Evolutionary conservation across 2,113 vertebrate genomes (phyloP).

Genomic region (Ammodytes marinus): DNA sequence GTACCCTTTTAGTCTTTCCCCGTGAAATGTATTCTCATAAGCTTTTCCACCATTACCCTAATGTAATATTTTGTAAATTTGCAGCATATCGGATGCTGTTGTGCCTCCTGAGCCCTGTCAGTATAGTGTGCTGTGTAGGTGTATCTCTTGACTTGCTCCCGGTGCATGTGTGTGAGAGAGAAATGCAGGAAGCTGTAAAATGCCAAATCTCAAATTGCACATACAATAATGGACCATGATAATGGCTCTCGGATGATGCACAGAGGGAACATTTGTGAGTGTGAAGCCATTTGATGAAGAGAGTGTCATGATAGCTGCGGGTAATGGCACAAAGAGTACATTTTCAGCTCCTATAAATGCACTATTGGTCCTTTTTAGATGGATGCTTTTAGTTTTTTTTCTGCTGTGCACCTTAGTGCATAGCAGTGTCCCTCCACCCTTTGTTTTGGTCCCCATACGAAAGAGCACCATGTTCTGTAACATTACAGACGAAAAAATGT

Average conservation of each 20-base stretch:
- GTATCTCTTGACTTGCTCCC: slow-evolving; percentile 6
- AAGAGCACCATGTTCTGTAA: slow-evolving; percentile 24
- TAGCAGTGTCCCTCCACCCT: slow-evolving; percentile 30
- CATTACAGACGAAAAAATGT: slow-evolving; percentile 13
- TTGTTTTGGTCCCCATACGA: slow-evolving; percentile 53
- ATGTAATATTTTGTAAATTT: neutral
- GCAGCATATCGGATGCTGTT: slow-evolving; percentile 9
- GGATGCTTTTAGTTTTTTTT: slow-evolving; percentile 60
- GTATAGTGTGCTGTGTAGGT: slow-evolving; percentile 18
- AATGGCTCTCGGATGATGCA: slow-evolving; percentile 68
- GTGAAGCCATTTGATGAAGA: slow-evolving; percentile 73
- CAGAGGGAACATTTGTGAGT: slow-evolving; percentile 68
- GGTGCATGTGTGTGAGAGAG: neutral
- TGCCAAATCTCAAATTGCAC: slow-evolving; percentile 58
- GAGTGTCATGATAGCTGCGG: slow-evolving; percentile 60
- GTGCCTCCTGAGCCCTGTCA: neutral
- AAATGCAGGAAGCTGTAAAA: slow-evolving; percentile 49
- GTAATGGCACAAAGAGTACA: slow-evolving; percentile 63
- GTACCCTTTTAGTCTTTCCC: neutral
- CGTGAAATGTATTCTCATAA: neutral
- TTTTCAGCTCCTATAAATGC: slow-evolving; percentile 57
- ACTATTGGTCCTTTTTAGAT: slow-evolving; percentile 51
- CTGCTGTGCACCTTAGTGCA: slow-evolving; percentile 25
- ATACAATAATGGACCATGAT: slow-evolving; percentile 55
- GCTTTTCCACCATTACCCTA: neutral